phyloP scores from a whole-genome alignment of 1,140 invertebrate species.

The Danaus plexippus region DNA sequence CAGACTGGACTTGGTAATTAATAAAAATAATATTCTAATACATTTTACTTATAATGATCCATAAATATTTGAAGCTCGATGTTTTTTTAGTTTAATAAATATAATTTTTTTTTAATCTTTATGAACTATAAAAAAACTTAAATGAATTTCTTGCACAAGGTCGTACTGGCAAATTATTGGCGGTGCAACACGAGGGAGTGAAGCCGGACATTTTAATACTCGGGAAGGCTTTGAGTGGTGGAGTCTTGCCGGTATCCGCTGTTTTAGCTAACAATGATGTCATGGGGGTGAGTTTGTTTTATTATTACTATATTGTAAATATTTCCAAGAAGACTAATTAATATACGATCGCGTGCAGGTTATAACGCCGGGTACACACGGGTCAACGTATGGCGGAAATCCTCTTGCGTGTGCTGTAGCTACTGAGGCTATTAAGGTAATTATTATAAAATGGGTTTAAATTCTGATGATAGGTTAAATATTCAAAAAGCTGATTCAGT shows the following conservation, averaged over 20 bases:
- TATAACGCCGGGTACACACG: slow-evolving; percentile 96
- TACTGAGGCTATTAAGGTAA: slow-evolving; percentile 79
- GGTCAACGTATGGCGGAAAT: slow-evolving; percentile 99
- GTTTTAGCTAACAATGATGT: slow-evolving; percentile 81
- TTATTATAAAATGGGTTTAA: slow-evolving; percentile 2
- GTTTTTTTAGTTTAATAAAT: neutral
- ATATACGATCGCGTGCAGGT: slow-evolving; percentile 74
- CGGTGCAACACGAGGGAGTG: slow-evolving; percentile 93
- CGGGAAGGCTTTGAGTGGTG: slow-evolving; percentile 97
- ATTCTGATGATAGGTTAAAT: neutral
- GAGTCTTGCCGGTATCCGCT: slow-evolving; percentile 94
- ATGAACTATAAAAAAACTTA: too few species aligned
- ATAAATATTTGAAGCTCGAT: too few species aligned
- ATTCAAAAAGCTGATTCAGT: neutral
- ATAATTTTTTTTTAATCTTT: too few species aligned
- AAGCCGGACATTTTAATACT: slow-evolving; percentile 94
- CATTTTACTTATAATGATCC: too few species aligned
- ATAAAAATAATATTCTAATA: slow-evolving; percentile 2
- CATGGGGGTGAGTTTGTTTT: slow-evolving; percentile 67
- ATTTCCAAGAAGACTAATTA: too few species aligned
- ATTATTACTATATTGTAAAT: slow-evolving; percentile 46
- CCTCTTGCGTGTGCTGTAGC: slow-evolving; percentile 93
- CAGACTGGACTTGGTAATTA: slow-evolving; percentile 80
- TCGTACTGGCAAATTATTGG: slow-evolving; percentile 92
- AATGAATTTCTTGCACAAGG: slow-evolving; percentile 68